These are phyloP conservation scores for Cantharis rustica DNA, from an alignment of 2,888 invertebrate genomes.

Conservation along the genomic window DNA sequence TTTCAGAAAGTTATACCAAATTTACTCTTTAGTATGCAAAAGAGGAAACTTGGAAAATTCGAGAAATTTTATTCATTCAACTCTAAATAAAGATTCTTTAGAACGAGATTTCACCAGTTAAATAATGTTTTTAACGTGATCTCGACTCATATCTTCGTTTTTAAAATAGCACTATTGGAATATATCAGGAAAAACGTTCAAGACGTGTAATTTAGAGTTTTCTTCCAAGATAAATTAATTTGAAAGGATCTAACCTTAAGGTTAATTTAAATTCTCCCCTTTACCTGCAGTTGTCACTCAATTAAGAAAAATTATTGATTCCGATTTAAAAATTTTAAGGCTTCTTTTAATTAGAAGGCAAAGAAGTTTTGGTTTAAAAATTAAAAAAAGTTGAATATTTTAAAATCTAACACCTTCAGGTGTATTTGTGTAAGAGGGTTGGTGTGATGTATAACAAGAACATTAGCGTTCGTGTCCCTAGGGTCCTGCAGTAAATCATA, in stretches of 20 bases:
- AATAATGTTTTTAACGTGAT: background rate
- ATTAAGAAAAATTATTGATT: background rate
- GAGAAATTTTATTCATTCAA: background rate
- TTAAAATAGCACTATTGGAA: background rate
- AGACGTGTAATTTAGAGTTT: background rate
- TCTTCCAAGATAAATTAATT: background rate
- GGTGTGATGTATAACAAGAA: constrained; percentile 34
- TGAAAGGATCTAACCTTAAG: background rate
- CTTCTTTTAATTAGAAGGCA: background rate
- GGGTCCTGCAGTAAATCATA: constrained; percentile 39
- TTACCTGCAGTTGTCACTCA: background rate
- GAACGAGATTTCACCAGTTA: background rate
- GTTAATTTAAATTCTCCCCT: background rate
- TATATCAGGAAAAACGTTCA: background rate
- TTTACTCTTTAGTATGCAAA: background rate
- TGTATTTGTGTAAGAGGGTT: constrained; percentile 29
- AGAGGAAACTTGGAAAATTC: background rate
- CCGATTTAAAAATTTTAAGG: background rate
- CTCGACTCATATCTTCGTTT: background rate
- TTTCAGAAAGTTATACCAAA: background rate
- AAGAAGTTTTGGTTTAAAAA: background rate
- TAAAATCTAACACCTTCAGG: constrained; percentile 28
- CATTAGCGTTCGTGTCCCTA: constrained; percentile 35
- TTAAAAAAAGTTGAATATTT: constrained; percentile 6
- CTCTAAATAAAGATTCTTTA: background rate